Conservation (phyloP, 2,113 vertebrate genomes). For the Spizaetus ornatus region DNA sequence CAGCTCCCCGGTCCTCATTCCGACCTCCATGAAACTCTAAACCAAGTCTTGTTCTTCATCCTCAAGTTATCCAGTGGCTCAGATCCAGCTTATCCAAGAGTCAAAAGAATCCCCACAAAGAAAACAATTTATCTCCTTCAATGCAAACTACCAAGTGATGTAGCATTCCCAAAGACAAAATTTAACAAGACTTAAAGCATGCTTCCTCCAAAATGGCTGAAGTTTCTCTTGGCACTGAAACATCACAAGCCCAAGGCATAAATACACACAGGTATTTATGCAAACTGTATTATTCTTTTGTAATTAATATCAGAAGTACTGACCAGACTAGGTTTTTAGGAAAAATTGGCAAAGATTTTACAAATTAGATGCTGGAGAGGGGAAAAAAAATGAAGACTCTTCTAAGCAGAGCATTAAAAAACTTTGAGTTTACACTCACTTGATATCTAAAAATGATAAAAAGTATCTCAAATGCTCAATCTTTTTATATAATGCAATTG, state of each 20-base stretch:
- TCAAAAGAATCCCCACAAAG: background rate
- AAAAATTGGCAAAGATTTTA: background rate
- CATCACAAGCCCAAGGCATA: background rate
- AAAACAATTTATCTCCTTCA: background rate
- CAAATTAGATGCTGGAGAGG: background rate
- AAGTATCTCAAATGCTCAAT: background rate
- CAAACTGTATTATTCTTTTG: background rate
- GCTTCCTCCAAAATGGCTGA: background rate
- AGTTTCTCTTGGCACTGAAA: background rate
- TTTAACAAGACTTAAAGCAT: background rate
- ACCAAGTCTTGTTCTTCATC: background rate
- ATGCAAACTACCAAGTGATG: background rate
- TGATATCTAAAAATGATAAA: no score
- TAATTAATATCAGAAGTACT: background rate
- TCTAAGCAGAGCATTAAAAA: background rate
- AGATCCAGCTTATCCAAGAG: background rate
- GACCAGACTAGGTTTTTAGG: background rate
- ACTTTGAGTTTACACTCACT: background rate
- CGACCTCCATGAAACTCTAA: background rate
- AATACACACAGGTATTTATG: background rate
- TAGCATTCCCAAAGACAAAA: background rate
- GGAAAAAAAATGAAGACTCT: background rate
- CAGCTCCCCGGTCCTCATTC: background rate
- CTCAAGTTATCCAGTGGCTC: background rate
- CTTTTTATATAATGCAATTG: background rate